Evolutionary conservation across 2,888 invertebrate species (phyloP).

Genomic region (Hypsopygia costalis): DNA sequence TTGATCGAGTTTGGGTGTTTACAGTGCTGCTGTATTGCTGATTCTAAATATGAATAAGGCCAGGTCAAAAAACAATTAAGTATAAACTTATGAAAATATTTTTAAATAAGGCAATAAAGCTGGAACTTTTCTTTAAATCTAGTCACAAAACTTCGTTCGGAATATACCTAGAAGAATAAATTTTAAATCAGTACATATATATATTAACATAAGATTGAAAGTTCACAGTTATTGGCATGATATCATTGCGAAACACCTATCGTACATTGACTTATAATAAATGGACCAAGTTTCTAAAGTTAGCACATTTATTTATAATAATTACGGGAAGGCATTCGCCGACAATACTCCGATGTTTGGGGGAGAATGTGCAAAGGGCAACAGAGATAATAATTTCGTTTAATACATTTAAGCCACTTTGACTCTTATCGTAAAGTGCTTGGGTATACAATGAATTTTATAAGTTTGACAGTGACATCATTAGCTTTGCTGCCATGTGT

Average conservation of each 20-base stretch:
- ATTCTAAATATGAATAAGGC: too few relatives aligned
- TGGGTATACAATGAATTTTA: conserved; percentile 24
- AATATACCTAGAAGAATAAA: too few relatives aligned
- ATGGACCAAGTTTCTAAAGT: conserved; percentile 43
- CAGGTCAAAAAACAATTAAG: too few relatives aligned
- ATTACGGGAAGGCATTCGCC: conserved; percentile 55
- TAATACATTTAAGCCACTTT: conserved; percentile 23
- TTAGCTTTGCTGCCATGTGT: conserved; percentile 6
- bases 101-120: too few relatives aligned
- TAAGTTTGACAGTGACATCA: conserved; percentile 6
- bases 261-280: conserved; percentile 42
- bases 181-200: too few relatives aligned
- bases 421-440: conserved; percentile 28
- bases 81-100: too few relatives aligned
- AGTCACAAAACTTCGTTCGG: too few relatives aligned
- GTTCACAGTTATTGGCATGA: conserved; percentile 5
- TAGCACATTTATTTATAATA: conserved; percentile 62
- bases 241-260: conserved; percentile 23
- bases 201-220: too few relatives aligned
- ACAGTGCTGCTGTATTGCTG: too few relatives aligned
- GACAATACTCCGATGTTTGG: conserved; percentile 48
- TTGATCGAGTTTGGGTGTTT: too few relatives aligned
- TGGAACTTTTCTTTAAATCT: too few relatives aligned
- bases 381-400: conserved; percentile 24
- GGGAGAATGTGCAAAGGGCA: conserved; percentile 40